Percentiles rank a stretch among this genome's conserved stretches.
These are phyloP conservation scores for Bombus fervidus DNA, from an alignment of 1,140 invertebrate genomes.

Conservation along the genomic window DNA sequence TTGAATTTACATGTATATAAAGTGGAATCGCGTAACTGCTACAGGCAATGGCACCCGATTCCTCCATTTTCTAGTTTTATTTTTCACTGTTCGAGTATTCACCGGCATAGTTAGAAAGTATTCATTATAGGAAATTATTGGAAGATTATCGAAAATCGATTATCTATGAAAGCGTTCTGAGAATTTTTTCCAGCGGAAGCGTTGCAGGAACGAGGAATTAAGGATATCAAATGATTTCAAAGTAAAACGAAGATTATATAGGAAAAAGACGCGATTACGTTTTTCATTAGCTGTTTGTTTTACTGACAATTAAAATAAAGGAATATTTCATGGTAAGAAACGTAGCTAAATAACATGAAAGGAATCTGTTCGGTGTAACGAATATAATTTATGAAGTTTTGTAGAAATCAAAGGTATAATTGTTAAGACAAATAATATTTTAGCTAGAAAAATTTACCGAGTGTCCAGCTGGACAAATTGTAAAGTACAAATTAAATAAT, in stretches of 20 bases:
- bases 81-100: neutral
- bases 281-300: no score
- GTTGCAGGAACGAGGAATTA: rapidly evolving
- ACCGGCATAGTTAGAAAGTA: neutral
- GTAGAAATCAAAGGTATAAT: neutral
- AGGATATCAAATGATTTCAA: neutral
- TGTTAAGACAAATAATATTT: neutral
- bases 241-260: no score
- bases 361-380: no score
- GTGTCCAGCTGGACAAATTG: no score
- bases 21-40: neutral
- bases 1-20: neutral
- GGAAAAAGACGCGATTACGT: no score
- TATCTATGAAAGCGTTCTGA: neutral
- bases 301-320: no score
- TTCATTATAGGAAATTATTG: neutral
- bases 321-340: no score
- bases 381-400: no score
- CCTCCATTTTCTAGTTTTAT: neutral
- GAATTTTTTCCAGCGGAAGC: neutral
- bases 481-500: no score
- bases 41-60: no score
- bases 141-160: neutral
- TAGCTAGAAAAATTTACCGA: no score
- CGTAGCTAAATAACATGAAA: no score